Evolutionary conservation across 2,797 vertebrate genomes (phyloP), one percentile per base, ranked within the genome.

Genomic region (Sebastes kiyomatsui): DNA sequence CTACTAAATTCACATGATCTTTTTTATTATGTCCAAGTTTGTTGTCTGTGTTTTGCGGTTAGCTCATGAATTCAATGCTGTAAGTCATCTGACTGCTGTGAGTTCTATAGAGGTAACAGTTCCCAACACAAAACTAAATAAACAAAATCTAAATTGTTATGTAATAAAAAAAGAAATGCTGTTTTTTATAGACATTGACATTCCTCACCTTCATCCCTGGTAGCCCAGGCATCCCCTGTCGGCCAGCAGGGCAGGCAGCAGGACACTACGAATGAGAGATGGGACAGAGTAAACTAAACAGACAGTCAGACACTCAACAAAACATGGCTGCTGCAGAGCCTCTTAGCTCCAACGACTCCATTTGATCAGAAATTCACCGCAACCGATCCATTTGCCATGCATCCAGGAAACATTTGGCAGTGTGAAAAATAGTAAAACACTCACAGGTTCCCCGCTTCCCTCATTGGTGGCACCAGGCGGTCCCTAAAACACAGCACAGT

Each of bases 401-500:
- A 89, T 62, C 56, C 73, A 89, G 64, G 52, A 88, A 84, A 79
- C 25, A 81, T 72, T 80, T 85, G 78, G 71, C 72, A 80, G 59
- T 4, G 68, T 56, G 59, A 80, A 75, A 85, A 75, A 82, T 69
- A 75, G 65, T 65, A 76, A 83, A 90, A 86, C 70, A 95, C 96
- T 97, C 93, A 97, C 96, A 90, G 92, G 67, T 88, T 96, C 96
- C 84, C 95, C 96, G 90, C 93, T 96, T 67, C 92, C 95, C 92
- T 96, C 96, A 87, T 66, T 86, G 88, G 72, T 93, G 80, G 90
- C 88, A 88, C 95, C 95, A 38, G 95, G 91, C 7, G 93, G 90
- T 22, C 96, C 96, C 96, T 97, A 91, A 82, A 94, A 95, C 69
- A 94, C 80, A 96, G 83, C 87, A 94, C 64, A 94, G 69, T 58